Conservation (phyloP, 1,140 invertebrate species). For the Trachymyrmex septentrionalis region DNA sequence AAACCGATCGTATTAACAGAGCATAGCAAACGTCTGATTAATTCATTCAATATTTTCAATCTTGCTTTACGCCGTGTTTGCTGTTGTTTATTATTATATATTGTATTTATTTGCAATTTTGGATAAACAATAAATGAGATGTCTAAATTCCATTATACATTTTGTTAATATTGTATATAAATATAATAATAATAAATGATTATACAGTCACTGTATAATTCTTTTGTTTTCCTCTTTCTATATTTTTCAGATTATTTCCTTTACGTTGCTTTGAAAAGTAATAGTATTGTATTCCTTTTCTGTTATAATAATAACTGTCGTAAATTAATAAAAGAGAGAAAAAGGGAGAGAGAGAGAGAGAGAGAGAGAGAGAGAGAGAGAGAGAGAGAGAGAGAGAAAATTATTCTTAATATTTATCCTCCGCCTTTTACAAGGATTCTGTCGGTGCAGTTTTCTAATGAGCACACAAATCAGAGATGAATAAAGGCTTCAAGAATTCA, state of each 20-base stretch:
- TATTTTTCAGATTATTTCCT: not conserved
- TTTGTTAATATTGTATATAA: not conserved
- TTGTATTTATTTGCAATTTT: no score
- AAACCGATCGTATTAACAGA: slow-evolving; percentile 5
- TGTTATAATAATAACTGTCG: not conserved
- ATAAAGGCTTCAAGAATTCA: slow-evolving; percentile 90
- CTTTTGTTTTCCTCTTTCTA: not conserved
- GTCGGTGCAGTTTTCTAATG: slow-evolving; percentile 7
- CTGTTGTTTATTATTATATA: not conserved
- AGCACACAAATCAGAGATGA: not conserved
- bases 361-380: not conserved
- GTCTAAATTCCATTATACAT: not conserved
- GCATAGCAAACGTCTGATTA: not conserved
- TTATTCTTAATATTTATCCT: slow-evolving; percentile 35
- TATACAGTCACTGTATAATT: not conserved
- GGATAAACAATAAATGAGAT: not conserved
- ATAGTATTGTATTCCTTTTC: not conserved
- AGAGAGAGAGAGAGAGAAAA: not conserved
- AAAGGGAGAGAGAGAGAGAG: not conserved
- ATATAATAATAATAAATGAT: not conserved
- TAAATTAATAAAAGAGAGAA: not conserved
- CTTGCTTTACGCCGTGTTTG: not conserved
- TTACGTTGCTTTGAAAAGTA: slow-evolving; percentile 6
- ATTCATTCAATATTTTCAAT: not conserved
- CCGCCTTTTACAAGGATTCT: not conserved